Evolutionary conservation across 1,140 invertebrate genomes (phyloP).

Genomic region (Glossosoma conforme): DNA sequence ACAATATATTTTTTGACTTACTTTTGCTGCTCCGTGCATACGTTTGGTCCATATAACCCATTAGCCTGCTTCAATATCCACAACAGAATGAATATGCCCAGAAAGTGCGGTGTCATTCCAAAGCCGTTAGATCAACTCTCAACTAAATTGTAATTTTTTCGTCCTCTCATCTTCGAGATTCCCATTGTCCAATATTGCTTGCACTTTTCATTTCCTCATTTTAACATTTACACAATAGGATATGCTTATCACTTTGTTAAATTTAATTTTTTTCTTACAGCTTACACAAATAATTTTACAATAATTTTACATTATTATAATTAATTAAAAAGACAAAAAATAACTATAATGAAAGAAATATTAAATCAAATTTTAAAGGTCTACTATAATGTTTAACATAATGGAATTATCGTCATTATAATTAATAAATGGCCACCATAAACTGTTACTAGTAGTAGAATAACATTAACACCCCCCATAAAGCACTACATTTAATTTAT

Average conservation of each 20-base stretch:
- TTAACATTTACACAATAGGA: neutral
- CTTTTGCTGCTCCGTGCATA: constrained; percentile 48
- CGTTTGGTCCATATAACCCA: constrained; percentile 41
- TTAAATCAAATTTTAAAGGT: too few relatives aligned
- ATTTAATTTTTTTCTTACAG: too few relatives aligned
- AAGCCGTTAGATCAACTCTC: neutral
- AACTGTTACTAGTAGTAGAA: too few relatives aligned
- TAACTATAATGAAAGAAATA: too few relatives aligned
- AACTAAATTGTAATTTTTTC: constrained; percentile 5
- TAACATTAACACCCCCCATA: too few relatives aligned
- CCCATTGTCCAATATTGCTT: neutral
- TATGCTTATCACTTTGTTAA: neutral
- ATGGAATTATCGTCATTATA: too few relatives aligned
- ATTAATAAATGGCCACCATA: too few relatives aligned
- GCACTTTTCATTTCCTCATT: neutral
- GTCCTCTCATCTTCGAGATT: constrained; percentile 2
- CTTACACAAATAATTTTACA: too few relatives aligned
- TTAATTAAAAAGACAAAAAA: too few relatives aligned
- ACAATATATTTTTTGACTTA: constrained; percentile 36
- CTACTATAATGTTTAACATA: too few relatives aligned
- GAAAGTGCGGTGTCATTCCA: neutral
- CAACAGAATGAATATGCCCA: constrained; percentile 1
- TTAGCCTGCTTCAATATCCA: constrained; percentile 32
- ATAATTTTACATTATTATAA: too few relatives aligned
- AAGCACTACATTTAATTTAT: too few relatives aligned